Evolutionary conservation across 2,113 vertebrate species (phyloP).

Genomic region (Oenanthe melanoleuca): DNA sequence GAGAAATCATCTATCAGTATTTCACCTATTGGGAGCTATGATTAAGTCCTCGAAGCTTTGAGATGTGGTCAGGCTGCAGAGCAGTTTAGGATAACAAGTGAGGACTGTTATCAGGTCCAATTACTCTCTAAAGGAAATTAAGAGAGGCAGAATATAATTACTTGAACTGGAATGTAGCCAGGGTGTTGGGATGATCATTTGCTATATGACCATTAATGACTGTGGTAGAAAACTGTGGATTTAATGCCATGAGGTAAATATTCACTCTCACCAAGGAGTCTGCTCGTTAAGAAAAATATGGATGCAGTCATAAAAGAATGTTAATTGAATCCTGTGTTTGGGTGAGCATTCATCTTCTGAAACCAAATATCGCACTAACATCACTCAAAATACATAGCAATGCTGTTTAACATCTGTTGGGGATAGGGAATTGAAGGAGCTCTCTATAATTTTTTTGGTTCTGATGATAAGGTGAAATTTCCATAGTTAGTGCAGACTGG

Average conservation of each 20-base stretch:
- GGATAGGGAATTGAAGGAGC: neutral
- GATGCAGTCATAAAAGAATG: conserved; percentile 38
- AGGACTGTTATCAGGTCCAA: conserved; percentile 29
- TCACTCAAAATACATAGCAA: neutral
- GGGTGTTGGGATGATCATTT: conserved; percentile 52
- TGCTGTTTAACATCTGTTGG: neutral
- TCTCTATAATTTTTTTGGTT: neutral
- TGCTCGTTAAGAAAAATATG: conserved; percentile 47
- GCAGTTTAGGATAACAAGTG: conserved; percentile 38
- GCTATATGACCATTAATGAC: conserved; percentile 47
- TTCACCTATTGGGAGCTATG: conserved; percentile 34
- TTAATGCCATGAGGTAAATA: conserved; percentile 56
- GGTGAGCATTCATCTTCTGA: conserved; percentile 31
- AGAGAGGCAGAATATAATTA: conserved; percentile 61
- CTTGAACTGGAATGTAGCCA: conserved; percentile 51
- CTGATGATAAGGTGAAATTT: neutral
- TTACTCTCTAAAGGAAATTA: conserved; percentile 61
- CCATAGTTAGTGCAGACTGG: neutral
- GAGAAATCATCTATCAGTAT: conserved; percentile 30
- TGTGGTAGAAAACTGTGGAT: conserved; percentile 41
- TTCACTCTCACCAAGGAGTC: conserved; percentile 29
- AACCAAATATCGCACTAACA: conserved; percentile 6
- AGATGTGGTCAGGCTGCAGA: conserved; percentile 37
- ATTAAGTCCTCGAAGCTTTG: conserved; percentile 37
- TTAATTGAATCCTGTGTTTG: conserved; percentile 42